Conservation (phyloP, 1,140 invertebrate genomes). For the Antheraea pernyi region DNA sequence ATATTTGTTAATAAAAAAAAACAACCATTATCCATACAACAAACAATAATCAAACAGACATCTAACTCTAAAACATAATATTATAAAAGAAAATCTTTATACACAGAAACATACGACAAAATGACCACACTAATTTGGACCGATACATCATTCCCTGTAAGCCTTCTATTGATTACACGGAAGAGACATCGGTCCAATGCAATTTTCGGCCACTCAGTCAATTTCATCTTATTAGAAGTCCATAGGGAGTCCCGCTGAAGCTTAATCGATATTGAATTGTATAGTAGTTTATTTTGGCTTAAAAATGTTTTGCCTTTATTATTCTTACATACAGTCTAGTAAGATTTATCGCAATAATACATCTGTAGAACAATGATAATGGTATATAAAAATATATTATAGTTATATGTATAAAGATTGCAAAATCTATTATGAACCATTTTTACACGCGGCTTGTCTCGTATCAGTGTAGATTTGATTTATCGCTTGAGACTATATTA, state of each 20-base stretch:
- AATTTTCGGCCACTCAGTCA: slow-evolving; percentile 31
- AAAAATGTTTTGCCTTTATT: neutral
- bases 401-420: too few species aligned
- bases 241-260: slow-evolving; percentile 15
- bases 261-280: neutral
- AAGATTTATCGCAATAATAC: too few species aligned
- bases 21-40: too few species aligned
- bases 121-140: slow-evolving; percentile 3
- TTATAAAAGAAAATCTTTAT: neutral
- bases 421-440: too few species aligned
- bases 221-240: slow-evolving; percentile 29
- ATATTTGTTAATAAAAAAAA: too few species aligned
- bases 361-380: too few species aligned
- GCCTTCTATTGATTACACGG: slow-evolving; percentile 28
- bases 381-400: too few species aligned
- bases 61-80: too few species aligned
- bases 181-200: slow-evolving; percentile 27
- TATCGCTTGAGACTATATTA: too few species aligned
- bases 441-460: too few species aligned
- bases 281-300: neutral
- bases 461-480: too few species aligned
- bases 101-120: neutral
- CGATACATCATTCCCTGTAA: slow-evolving; percentile 16
- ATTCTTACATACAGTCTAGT: neutral
- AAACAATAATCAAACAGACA: too few species aligned